Percentiles rank a stretch among this genome's conserved stretches.
Evolutionary conservation across 2,797 vertebrate genomes (phyloP).

Genomic region (Morus bassanus): DNA sequence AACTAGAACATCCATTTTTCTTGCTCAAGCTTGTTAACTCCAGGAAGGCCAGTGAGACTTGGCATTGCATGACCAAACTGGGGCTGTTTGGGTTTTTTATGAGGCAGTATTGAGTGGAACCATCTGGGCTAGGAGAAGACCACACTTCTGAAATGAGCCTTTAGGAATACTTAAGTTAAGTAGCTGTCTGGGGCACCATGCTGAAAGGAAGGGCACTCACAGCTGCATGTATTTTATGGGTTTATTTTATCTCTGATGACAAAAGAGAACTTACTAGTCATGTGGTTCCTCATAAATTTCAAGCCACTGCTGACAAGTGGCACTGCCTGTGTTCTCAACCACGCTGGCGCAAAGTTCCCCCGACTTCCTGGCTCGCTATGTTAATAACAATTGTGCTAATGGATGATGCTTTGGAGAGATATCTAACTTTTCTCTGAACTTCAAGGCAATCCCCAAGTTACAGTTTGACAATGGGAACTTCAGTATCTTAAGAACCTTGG

Average conservation of each 20-base stretch:
- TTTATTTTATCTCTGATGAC: constrained; percentile 36
- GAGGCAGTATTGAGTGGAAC: constrained; percentile 5
- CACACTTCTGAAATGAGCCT: not conserved
- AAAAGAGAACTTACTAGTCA: not conserved
- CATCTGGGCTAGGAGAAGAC: not conserved
- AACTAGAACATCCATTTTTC: not conserved
- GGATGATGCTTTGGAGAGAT: not conserved
- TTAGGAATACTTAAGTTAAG: not conserved
- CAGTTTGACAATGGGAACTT: not conserved
- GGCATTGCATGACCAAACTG: not conserved
- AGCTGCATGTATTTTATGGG: not conserved
- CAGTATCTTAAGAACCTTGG: not conserved
- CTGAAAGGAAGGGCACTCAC: constrained; percentile 24
- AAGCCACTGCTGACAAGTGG: not conserved
- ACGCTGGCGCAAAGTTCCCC: not conserved
- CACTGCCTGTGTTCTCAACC: not conserved
- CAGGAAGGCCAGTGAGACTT: not conserved
- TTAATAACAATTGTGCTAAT: not conserved
- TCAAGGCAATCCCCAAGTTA: not conserved
- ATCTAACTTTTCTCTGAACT: not conserved
- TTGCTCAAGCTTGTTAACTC: not conserved
- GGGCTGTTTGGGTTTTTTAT: not conserved
- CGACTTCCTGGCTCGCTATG: rapidly evolving
- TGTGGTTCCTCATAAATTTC: constrained; percentile 12
- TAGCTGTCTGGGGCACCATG: not conserved